Conservation (phyloP, 1,140 invertebrate genomes). For the Micrasema minimum region DNA sequence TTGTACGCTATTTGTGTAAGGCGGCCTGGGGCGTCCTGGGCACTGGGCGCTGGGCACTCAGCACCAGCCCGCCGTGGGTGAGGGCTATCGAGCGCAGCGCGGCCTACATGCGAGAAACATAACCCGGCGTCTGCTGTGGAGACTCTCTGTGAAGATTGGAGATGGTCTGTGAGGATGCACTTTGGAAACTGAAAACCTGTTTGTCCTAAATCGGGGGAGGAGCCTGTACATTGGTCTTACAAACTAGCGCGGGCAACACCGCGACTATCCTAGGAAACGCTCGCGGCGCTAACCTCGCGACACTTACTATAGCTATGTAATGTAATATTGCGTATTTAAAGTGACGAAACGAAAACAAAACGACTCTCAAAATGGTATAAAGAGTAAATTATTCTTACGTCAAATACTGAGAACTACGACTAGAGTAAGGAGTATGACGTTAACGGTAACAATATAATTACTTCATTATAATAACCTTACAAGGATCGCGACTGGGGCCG, state of each 20-base stretch:
- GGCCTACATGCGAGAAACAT: constrained; percentile 59
- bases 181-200: constrained; percentile 65
- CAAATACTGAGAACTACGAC: constrained; percentile 48
- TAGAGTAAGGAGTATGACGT: constrained; percentile 47
- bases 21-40: neutral
- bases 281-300: constrained; percentile 7
- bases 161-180: constrained; percentile 52
- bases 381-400: constrained; percentile 44
- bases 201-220: constrained; percentile 59
- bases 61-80: constrained; percentile 4
- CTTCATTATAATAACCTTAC: constrained; percentile 35
- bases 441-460: constrained; percentile 51
- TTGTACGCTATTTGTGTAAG: constrained; percentile 1
- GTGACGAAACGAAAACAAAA: constrained; percentile 48
- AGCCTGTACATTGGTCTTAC: constrained; percentile 54
- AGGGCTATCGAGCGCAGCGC: constrained; percentile 55
- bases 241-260: constrained; percentile 51
- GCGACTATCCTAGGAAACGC: constrained; percentile 49
- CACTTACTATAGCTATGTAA: constrained; percentile 42
- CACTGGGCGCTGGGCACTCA: neutral
- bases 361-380: constrained; percentile 32
- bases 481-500: constrained; percentile 32
- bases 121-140: constrained; percentile 57
- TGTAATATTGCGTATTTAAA: constrained; percentile 47
- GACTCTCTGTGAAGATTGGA: constrained; percentile 11